Conservation (phyloP, 2,113 vertebrate species). For the Pantherophis guttatus region DNA sequence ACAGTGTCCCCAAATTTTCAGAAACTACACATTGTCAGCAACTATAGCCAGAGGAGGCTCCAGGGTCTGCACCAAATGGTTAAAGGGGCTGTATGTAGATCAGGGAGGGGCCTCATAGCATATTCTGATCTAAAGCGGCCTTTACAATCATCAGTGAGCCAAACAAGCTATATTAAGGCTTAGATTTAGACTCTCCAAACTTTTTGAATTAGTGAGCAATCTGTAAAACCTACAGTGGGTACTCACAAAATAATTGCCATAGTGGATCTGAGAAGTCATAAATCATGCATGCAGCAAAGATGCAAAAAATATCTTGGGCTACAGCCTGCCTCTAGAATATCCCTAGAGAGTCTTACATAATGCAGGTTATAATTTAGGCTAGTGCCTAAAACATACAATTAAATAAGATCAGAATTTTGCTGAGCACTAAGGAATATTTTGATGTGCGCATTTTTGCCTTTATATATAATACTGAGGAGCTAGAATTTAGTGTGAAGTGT, state of each 20-base stretch:
- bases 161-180: background rate
- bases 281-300: background rate
- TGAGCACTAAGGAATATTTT: background rate
- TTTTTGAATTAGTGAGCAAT: background rate
- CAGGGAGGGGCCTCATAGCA: background rate
- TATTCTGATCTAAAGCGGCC: background rate
- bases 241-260: background rate
- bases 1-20: background rate
- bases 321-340: background rate
- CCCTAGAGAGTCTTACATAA: background rate
- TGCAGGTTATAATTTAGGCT: background rate
- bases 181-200: background rate
- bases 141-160: background rate
- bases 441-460: background rate
- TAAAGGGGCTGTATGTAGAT: background rate
- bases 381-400: background rate
- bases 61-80: background rate
- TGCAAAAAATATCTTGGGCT: background rate
- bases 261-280: background rate
- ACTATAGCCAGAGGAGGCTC: background rate
- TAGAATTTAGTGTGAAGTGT: background rate
- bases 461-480: background rate
- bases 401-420: background rate
- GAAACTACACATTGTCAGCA: background rate
- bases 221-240: background rate